Base-by-base conservation (phyloP, 1,140 invertebrate genomes). In the Microplitis mediator region DNA sequence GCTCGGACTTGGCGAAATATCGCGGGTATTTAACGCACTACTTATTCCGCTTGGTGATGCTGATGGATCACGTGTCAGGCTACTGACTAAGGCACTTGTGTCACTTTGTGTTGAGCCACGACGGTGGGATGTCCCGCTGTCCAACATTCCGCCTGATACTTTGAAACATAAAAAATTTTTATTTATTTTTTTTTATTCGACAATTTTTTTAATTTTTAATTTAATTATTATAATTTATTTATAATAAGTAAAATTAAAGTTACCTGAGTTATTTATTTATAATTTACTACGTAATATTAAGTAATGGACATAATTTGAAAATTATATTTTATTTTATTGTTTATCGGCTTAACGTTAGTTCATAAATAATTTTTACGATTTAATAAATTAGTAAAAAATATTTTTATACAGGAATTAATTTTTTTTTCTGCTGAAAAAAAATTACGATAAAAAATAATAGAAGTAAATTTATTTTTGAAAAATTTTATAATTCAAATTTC, bases 1-100 rank as follows among this genome's bases (percentile, higher is more conserved):
- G 80, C 89, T 90, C 4, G 90, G 90, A 79, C 88, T 91, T 6
- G 90, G 90, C 6, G 91, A 90, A 14, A 90, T 79, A 80, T 92
- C 91, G 71, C 88, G 86, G 0, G 89, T 88, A 76, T 89, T 88
- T 50, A 85, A 84, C 39, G 88, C 88, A 54, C 87, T 87, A 73
- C 85, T 87, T 14, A 83, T 73, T 67, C 86, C 84, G 75, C 86
- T 88, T 14, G 87, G 88, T 4, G 89, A 91, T 69, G 89, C 89
- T 35, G 89, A 90, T 61, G 89, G 82, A 85, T 91, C 90, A 75
- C 88, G 82, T 13, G 91, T 89, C 65, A 92, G 78, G 75, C 90
- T 91, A 79, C 89, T 90, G 4, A 92, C 89, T 75, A 92, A 83
- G 69, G 90, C 91, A 83, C 90, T 91, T 35, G 91, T 92, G 76